Conservation (phyloP, 2,113 vertebrate genomes). For the Menura novaehollandiae region DNA sequence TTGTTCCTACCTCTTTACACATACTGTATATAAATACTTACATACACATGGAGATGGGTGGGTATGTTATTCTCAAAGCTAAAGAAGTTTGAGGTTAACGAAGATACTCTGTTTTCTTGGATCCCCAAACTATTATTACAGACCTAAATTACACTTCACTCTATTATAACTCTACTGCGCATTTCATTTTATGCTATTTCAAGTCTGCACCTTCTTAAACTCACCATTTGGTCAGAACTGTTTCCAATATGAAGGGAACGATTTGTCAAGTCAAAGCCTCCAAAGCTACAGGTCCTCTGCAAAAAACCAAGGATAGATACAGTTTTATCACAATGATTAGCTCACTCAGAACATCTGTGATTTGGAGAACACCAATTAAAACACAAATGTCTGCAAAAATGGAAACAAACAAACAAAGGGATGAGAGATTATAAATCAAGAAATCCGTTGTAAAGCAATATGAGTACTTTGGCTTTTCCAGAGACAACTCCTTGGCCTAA, state of each 20-base stretch:
- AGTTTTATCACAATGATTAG: neutral
- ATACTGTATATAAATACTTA: neutral
- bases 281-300: slow-evolving; percentile 98
- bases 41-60: neutral
- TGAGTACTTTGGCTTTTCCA: slow-evolving; percentile 27
- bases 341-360: neutral
- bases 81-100: slow-evolving; percentile 7
- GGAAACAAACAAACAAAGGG: slow-evolving; percentile 41
- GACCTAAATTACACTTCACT: neutral
- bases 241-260: slow-evolving; percentile 90
- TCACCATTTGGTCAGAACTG: slow-evolving; percentile 81
- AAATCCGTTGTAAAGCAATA: slow-evolving; percentile 22
- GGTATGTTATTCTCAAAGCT: slow-evolving; percentile 26
- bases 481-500: neutral
- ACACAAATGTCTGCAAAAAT: slow-evolving; percentile 55
- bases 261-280: slow-evolving; percentile 95
- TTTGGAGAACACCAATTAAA: slow-evolving; percentile 14
- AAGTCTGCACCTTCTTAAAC: slow-evolving; percentile 44
- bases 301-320: neutral
- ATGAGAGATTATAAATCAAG: slow-evolving; percentile 57
- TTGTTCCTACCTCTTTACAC: neutral
- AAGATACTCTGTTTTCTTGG: slow-evolving; percentile 4
- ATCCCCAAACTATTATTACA: slow-evolving; percentile 21
- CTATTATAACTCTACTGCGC: neutral
- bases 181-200: slow-evolving; percentile 23